phyloP scores from a whole-genome alignment of 2,888 invertebrate species.

The Molorchus minor region DNA sequence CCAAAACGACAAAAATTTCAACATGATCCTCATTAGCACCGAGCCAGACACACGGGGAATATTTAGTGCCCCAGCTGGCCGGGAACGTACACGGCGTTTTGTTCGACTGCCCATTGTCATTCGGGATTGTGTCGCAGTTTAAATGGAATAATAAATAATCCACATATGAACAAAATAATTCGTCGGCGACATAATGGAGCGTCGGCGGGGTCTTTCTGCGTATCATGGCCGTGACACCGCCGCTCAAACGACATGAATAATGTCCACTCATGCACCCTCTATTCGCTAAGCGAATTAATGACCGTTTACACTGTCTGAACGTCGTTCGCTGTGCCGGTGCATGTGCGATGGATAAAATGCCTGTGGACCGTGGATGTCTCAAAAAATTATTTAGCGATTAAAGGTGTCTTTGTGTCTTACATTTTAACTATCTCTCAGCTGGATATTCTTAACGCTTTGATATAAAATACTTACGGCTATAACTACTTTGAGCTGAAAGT shows the following conservation, averaged over 20 bases:
- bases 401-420: too few species aligned
- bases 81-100: slow-evolving; percentile 19
- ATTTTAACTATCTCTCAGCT: too few species aligned
- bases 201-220: slow-evolving; percentile 23
- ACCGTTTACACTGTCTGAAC: too few species aligned
- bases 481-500: too few species aligned
- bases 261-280: slow-evolving; percentile 21
- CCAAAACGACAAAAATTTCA: too few species aligned
- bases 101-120: slow-evolving; percentile 16
- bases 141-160: slow-evolving; percentile 24
- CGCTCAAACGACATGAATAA: slow-evolving; percentile 29
- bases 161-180: slow-evolving; percentile 13
- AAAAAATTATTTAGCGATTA: too few species aligned
- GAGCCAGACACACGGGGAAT: slow-evolving; percentile 1
- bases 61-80: slow-evolving; percentile 28
- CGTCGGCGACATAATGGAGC: slow-evolving; percentile 19
- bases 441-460: too few species aligned
- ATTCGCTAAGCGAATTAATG: slow-evolving; percentile 6
- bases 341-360: too few species aligned
- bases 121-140: slow-evolving; percentile 23
- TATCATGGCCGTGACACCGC: slow-evolving; percentile 26
- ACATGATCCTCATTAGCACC: too few species aligned
- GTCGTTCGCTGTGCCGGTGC: too few species aligned
- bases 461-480: too few species aligned
- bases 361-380: too few species aligned